Evolutionary conservation across 2,797 vertebrate genomes (phyloP), one percentile per base, ranked within the genome.

Genomic region (Oreonectes daqikongensis): DNA sequence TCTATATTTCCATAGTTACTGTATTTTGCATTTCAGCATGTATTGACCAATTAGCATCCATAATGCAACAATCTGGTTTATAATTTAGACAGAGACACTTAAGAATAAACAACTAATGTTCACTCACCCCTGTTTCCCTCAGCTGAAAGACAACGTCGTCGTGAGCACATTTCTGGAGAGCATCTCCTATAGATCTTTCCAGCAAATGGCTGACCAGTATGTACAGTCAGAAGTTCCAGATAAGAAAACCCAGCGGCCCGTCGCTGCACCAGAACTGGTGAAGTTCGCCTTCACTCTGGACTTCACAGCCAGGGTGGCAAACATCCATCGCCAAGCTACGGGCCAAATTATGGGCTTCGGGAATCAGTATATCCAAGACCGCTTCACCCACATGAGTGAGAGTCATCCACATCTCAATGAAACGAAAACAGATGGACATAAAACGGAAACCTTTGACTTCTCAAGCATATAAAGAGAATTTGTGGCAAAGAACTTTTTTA

Each of bases 161-260:
- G 84, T 97, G n/a, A 88, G 11, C 76, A 80, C 9, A 8, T 95
- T 93, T 86, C 94, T 96, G 85, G 87, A 90, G 0, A 60, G 85
- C 66, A 89, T 98, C 83, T 89, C 94, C 0, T 96, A 97, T 12
- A 85, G 90, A n/a, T 92, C 93, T 81, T 96, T 98, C 90, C 91
- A 92, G 87, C 89, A 83, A 81, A 60, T 99, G 85, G 94, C 91
- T 0, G 94, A 96, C 7, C 90, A 86, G 10, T 95, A 96, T 0
- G 81, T 93, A 7, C 85, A 81, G 74, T 81, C 81, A 4, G 89
- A 77, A 79, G 68, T 60, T 0, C 85, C 79, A 5, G 28, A 60
- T n/a, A 24, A 82, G 0, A 84, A 87, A 1, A 76, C 38, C 20
- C 60, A 78, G 46, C 72, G 87, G 2, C 78, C 79, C 0, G 73